Base-by-base conservation (phyloP, 2,888 invertebrate genomes). In the Dryocosmus kuriphilus region DNA sequence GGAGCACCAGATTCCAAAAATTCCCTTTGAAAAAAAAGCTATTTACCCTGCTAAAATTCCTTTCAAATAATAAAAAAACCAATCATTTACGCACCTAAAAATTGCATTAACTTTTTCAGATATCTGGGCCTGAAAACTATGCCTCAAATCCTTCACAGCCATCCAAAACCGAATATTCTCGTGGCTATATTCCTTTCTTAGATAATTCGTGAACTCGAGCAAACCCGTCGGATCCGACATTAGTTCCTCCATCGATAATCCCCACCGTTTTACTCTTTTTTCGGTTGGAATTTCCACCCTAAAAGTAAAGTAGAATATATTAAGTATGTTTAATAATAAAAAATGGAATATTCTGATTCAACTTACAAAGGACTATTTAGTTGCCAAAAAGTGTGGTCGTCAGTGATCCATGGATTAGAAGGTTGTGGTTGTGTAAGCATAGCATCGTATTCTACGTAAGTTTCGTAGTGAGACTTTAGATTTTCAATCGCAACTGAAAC, bases 81-180 rank as follows among this genome's bases (percentile, higher is more conserved):
- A 24, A 11, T 57, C 46, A 51, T n/a, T 57, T 61, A 75, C 60
- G 71, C 92, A 98, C 98, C 97, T 96, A 92, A 96, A 98, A 87
- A 99, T 98, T 88, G 96, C 95, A 85, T 95, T 95, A 82, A 98
- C 97, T 92, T 96, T 97, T 88, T 94, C 94, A 32, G 95, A 93
- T 86, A 98, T 96, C 90, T 97, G 96, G 74, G 97, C 96, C 87
- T 96, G 96, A 78, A 97, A 95, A 83, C 98, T 97, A 80, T 96
- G 94, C 84, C 98, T 94, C 80, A 99, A 93, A 89, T 97, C 97
- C 92, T 98, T 98, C 51, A 98, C 98, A 0, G 98, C 98, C 88
- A 96, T 94, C 98, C 98, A 99, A 93, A 99, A 99, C 77, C 98
- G 94, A 85, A 99, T 98, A 92, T 99, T 99, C 92, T 99, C 99